Evolutionary conservation across 1,140 invertebrate genomes (phyloP).

Genomic region (Apolygus lucorum): DNA sequence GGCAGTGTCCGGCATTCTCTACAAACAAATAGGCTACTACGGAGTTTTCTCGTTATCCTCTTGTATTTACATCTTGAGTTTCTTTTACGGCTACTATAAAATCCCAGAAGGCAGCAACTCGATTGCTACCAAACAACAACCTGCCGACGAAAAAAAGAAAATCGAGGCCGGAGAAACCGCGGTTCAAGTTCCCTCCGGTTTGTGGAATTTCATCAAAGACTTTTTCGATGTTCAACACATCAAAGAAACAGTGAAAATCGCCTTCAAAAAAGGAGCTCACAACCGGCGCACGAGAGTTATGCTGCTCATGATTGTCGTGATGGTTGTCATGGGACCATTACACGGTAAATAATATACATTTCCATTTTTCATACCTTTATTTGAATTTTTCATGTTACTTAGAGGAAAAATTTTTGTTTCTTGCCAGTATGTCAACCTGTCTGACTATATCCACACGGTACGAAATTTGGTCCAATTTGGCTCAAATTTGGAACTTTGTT

Average conservation of each 20-base stretch:
- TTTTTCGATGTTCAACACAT: constrained; percentile 30
- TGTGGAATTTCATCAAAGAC: constrained; percentile 37
- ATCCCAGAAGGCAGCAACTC: constrained; percentile 8
- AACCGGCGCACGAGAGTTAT: constrained; percentile 49
- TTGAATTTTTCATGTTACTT: no score
- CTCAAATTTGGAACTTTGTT: no score
- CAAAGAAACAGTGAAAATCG: constrained; percentile 23
- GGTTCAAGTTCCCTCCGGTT: not conserved
- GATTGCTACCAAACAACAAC: not conserved
- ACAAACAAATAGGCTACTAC: constrained; percentile 65
- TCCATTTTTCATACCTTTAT: not conserved
- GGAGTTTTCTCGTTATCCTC: constrained; percentile 67
- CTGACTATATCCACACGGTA: no score
- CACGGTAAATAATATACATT: constrained; percentile 53
- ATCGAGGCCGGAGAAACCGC: not conserved
- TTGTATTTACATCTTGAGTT: constrained; percentile 58
- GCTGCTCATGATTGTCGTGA: constrained; percentile 66
- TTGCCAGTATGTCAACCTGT: no score
- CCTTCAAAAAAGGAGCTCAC: constrained; percentile 44
- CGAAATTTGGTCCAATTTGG: no score
- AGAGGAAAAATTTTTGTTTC: no score
- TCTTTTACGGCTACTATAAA: constrained; percentile 50
- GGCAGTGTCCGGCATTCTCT: constrained; percentile 37
- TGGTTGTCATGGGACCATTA: constrained; percentile 71
- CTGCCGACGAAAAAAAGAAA: not conserved